Conservation (phyloP, 1,140 invertebrate genomes). For the Drosophila repletoides region DNA sequence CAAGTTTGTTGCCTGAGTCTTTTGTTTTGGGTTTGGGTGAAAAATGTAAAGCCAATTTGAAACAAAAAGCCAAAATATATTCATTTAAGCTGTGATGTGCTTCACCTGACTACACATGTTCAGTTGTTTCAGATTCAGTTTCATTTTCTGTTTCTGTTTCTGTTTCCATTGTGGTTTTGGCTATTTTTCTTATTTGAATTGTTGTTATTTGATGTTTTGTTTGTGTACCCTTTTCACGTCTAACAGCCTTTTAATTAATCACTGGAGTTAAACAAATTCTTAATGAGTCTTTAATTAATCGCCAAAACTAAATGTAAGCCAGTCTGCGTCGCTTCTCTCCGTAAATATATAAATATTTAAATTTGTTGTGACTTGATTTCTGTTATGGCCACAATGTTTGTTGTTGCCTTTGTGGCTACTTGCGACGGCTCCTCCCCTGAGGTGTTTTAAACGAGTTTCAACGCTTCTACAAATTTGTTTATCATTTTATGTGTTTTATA, state of each 20-base stretch:
- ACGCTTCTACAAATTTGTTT: constrained; percentile 54
- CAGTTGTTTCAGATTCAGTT: not conserved
- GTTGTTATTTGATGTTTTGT: constrained; percentile 3
- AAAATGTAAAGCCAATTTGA: not conserved
- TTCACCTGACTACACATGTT: constrained; percentile 35
- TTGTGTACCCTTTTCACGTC: constrained; percentile 39
- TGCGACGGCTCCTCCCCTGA: constrained; percentile 58
- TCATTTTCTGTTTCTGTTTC: not conserved
- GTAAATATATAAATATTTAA: constrained; percentile 56
- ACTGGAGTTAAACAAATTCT: constrained; percentile 64
- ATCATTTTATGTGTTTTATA: constrained; percentile 20
- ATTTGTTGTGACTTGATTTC: constrained; percentile 59
- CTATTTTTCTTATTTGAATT: constrained; percentile 10
- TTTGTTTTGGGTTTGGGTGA: constrained; percentile 23
- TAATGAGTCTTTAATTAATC: constrained; percentile 80
- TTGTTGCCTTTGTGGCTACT: constrained; percentile 4
- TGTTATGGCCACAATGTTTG: constrained; percentile 43
- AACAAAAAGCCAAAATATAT: constrained; percentile 6
- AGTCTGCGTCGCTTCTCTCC: constrained; percentile 4
- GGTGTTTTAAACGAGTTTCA: constrained; percentile 66
- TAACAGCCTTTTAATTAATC: constrained; percentile 72
- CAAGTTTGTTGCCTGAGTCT: constrained; percentile 48
- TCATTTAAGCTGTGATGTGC: constrained; percentile 12
- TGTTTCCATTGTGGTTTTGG: constrained; percentile 1
- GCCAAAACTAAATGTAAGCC: constrained; percentile 50